Evolutionary conservation across 2,888 invertebrate species (phyloP).

Genomic region (Podabrus alpinus): DNA sequence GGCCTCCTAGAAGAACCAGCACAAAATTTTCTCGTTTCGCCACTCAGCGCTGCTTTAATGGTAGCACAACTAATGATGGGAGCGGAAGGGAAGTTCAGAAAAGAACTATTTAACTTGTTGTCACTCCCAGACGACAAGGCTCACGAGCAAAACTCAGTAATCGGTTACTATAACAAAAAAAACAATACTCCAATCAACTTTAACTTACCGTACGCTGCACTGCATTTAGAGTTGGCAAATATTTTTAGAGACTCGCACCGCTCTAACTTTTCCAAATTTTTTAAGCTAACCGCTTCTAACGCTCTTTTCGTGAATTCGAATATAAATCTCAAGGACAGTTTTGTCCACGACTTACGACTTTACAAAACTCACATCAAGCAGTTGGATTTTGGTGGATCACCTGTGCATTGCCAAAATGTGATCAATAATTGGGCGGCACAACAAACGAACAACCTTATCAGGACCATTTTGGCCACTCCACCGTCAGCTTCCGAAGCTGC

Average conservation of each 20-base stretch:
- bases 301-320: conserved; percentile 45
- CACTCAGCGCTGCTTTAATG: conserved; percentile 50
- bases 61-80: conserved; percentile 53
- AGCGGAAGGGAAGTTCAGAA: conserved; percentile 47
- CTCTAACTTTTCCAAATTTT: conserved; percentile 33
- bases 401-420: conserved; percentile 29
- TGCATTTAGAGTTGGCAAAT: conserved; percentile 48
- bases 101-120: conserved; percentile 47
- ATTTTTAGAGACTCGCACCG: conserved; percentile 43
- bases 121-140: conserved; percentile 36
- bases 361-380: conserved; percentile 44
- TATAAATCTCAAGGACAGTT: conserved; percentile 40
- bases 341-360: conserved; percentile 38
- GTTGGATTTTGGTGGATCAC: conserved; percentile 43
- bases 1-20: conserved; percentile 42
- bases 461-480: conserved; percentile 46
- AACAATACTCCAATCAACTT: conserved; percentile 32
- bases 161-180: conserved; percentile 28
- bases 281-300: conserved; percentile 44
- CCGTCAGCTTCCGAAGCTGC: conserved; percentile 47
- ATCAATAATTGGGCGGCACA: conserved; percentile 50
- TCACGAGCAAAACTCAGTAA: conserved; percentile 27
- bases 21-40: conserved; percentile 52
- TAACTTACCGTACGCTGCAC: conserved; percentile 40
- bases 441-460: conserved; percentile 52